Percentiles rank a stretch among this genome's conserved stretches.
Conservation (phyloP, 1,140 invertebrate species). For the Dufourea novaeangliae region DNA sequence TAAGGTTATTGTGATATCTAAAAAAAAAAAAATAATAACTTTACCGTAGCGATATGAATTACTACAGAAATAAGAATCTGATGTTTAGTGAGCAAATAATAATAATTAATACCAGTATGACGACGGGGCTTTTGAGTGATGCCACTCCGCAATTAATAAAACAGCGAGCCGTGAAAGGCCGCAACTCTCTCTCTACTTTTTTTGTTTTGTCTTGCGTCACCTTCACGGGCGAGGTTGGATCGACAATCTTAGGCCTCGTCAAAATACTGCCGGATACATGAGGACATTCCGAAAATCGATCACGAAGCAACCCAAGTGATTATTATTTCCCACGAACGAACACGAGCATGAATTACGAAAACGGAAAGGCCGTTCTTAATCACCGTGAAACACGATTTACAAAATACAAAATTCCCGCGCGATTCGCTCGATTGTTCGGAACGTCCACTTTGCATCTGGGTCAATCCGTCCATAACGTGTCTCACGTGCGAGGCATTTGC, state of each 20-base stretch:
- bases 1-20: slow-evolving; percentile 80
- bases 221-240: slow-evolving; percentile 69
- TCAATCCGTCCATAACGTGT: slow-evolving; percentile 82
- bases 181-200: slow-evolving; percentile 44
- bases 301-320: slow-evolving; percentile 1
- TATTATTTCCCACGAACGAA: not conserved
- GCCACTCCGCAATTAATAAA: slow-evolving; percentile 44
- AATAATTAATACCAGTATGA: slow-evolving; percentile 59
- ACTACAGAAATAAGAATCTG: slow-evolving; percentile 65
- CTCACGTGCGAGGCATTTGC: slow-evolving; percentile 78
- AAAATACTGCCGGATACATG: slow-evolving; percentile 76
- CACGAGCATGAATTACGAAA: not conserved
- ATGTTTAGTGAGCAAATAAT: slow-evolving; percentile 65
- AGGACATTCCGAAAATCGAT: slow-evolving; percentile 74
- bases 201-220: slow-evolving; percentile 34
- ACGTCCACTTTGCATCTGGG: slow-evolving; percentile 74
- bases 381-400: not conserved
- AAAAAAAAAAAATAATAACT: slow-evolving; percentile 73
- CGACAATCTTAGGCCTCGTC: slow-evolving; percentile 81
- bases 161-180: slow-evolving; percentile 12
- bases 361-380: slow-evolving; percentile 10
- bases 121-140: slow-evolving; percentile 64
- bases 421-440: slow-evolving; percentile 70
- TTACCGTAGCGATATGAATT: slow-evolving; percentile 69
- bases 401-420: not conserved